Evolutionary conservation across 2,888 invertebrate species (phyloP).

Genomic region (Drosophila tripunctata): DNA sequence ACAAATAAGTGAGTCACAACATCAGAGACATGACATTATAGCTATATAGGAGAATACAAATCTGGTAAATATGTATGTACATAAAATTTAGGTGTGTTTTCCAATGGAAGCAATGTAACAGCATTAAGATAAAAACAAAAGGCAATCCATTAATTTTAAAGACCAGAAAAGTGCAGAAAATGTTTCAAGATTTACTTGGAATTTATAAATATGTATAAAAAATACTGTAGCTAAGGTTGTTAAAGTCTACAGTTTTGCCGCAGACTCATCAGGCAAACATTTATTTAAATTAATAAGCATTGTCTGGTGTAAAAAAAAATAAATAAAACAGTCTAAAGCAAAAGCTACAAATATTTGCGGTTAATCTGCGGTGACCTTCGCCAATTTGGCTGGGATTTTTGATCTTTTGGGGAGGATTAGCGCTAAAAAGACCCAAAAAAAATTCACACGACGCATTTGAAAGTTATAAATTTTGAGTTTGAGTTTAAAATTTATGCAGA

Average conservation of each 20-base stretch:
- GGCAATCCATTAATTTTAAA: background rate
- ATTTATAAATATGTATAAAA: background rate
- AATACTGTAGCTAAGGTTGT: background rate
- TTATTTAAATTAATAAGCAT: background rate
- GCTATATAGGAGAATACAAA: too few species aligned
- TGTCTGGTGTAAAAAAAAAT: background rate
- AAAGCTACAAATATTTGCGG: slow-evolving; percentile 5
- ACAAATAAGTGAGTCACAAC: slow-evolving; percentile 37
- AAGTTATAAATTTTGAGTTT: slow-evolving; percentile 65
- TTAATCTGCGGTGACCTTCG: slow-evolving; percentile 18
- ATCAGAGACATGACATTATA: background rate
- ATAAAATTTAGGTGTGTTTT: slow-evolving; percentile 2
- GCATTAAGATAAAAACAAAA: background rate
- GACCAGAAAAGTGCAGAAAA: too few species aligned
- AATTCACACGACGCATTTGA: slow-evolving; percentile 64
- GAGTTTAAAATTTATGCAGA: slow-evolving; percentile 63
- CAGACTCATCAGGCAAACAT: background rate
- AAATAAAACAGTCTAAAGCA: background rate
- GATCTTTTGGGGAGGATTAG: slow-evolving; percentile 12
- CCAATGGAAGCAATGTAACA: background rate
- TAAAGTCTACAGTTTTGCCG: background rate
- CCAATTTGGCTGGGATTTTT: slow-evolving; percentile 2
- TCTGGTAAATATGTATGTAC: too few species aligned
- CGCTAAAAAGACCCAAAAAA: too few species aligned
- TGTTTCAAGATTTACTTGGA: background rate